A percentile compares a stretch with the other conserved stretches of the same genome.
Conservation (phyloP, 2,113 vertebrate genomes). For the Oophaga pumilio region DNA sequence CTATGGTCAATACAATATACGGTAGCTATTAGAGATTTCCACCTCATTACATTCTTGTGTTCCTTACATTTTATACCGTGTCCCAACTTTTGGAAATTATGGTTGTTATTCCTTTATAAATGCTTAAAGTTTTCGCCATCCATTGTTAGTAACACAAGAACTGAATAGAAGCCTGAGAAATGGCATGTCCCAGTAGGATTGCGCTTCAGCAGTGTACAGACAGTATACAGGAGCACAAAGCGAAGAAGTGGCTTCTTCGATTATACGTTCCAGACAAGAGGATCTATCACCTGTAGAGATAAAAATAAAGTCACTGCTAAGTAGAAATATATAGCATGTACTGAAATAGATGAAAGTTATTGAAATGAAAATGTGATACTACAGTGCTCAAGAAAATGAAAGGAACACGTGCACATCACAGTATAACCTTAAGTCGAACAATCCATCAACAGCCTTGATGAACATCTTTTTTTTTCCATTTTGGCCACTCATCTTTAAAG, state of each 20-base stretch:
- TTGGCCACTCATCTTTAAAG: no score
- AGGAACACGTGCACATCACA: no score
- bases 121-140: background rate
- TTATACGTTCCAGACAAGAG: background rate
- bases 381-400: no score
- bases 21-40: no score
- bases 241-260: background rate
- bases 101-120: no score
- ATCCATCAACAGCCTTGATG: no score
- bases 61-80: no score
- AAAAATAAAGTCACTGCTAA: background rate
- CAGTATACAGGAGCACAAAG: background rate
- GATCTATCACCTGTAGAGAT: background rate
- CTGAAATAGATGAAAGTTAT: background rate
- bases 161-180: background rate
- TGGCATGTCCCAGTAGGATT: background rate
- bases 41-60: no score
- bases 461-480: no score
- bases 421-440: no score
- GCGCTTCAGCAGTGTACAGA: background rate
- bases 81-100: no score
- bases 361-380: background rate
- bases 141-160: background rate
- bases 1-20: no score
- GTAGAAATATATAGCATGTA: background rate